Conservation (phyloP, 2,797 vertebrate genomes). For the Poeciliopsis presidionis region DNA sequence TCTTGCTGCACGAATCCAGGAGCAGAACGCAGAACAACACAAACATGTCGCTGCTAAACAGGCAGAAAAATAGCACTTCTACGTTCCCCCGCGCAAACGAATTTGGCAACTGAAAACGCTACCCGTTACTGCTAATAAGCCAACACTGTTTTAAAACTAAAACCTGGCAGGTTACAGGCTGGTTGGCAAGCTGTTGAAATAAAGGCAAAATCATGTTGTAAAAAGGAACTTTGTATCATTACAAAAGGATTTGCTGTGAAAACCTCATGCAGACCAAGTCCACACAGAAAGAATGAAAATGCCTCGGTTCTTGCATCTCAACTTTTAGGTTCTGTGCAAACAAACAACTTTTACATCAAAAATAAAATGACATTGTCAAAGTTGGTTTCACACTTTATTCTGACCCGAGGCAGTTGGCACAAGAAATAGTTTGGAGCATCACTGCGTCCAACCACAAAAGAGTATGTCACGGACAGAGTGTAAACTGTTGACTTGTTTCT, state of each 20-base stretch:
- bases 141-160: background rate
- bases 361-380: background rate
- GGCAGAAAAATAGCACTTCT: background rate
- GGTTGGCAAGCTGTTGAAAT: background rate
- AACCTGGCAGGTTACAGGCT: background rate
- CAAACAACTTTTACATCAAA: background rate
- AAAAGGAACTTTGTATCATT: background rate
- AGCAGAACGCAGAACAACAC: background rate
- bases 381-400: background rate
- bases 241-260: background rate
- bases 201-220: background rate
- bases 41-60: background rate
- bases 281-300: background rate
- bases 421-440: slow-evolving; percentile 2
- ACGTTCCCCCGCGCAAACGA: background rate
- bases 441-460: background rate
- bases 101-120: background rate
- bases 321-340: background rate
- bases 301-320: background rate
- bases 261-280: background rate
- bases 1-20: background rate
- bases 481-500: background rate
- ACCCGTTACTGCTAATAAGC: background rate
- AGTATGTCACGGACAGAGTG: background rate
- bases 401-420: background rate